phyloP scores from a whole-genome alignment of 2,888 invertebrate genomes.

The Torymus texanus region DNA sequence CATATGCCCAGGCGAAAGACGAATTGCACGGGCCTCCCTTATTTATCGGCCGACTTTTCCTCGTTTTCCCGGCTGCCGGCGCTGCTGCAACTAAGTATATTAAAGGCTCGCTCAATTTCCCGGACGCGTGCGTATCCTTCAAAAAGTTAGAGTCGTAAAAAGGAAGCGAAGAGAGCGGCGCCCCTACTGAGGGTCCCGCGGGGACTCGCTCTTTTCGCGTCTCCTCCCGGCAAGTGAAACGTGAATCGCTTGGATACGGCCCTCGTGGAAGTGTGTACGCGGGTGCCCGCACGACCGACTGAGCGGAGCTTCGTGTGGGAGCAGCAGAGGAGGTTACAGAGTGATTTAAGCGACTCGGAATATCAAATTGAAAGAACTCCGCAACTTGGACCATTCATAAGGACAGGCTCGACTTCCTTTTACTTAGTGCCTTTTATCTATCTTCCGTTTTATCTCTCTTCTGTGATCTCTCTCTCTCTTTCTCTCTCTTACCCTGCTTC shows the following conservation, averaged over 20 bases:
- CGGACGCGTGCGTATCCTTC: conserved; percentile 55
- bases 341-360: conserved; percentile 65
- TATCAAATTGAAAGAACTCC: conserved; percentile 65
- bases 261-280: neutral
- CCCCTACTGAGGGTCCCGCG: conserved; percentile 3
- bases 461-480: conserved; percentile 23
- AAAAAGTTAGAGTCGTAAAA: conserved; percentile 60
- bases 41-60: conserved; percentile 57
- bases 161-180: conserved; percentile 6
- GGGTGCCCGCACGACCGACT: neutral
- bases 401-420: conserved; percentile 49
- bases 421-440: conserved; percentile 55
- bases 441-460: conserved; percentile 53
- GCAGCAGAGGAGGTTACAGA: conserved; percentile 39
- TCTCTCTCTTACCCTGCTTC: conserved; percentile 5
- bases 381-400: conserved; percentile 55
- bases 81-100: conserved; percentile 19
- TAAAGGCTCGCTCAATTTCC: conserved; percentile 57
- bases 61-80: conserved; percentile 20
- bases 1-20: conserved; percentile 28
- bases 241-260: conserved; percentile 51
- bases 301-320: neutral
- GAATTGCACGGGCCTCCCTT: conserved; percentile 44
- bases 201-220: conserved; percentile 19
- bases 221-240: conserved; percentile 33